These are phyloP conservation scores for Zoanthus gigantus DNA, from an alignment of 92 coral and sea anemone genomes.

Conservation along the genomic window DNA sequence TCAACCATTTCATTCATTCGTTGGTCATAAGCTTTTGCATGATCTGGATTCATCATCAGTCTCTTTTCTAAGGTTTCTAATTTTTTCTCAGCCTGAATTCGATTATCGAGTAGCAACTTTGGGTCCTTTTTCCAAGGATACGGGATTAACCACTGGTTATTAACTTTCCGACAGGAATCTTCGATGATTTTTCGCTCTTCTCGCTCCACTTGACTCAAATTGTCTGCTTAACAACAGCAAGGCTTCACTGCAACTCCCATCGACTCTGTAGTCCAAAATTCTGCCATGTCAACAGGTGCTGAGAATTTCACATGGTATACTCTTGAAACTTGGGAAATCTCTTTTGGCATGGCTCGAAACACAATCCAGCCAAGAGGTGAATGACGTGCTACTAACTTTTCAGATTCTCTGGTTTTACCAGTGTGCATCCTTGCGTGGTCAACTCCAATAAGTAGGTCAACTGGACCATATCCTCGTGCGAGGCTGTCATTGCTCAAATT, in stretches of 20 bases:
- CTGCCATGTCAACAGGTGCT: constrained; percentile 42
- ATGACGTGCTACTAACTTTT: constrained; percentile 55
- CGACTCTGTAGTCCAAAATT: constrained; percentile 44
- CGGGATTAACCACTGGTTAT: constrained; percentile 59
- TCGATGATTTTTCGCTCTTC: constrained; percentile 65
- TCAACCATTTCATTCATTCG: constrained; percentile 61
- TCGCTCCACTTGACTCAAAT: constrained; percentile 59
- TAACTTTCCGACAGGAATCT: constrained; percentile 54
- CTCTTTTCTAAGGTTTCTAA: constrained; percentile 63
- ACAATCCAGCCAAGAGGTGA: constrained; percentile 73
- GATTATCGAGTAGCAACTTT: constrained; percentile 53
- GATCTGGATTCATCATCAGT: constrained; percentile 53
- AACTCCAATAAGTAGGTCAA: constrained; percentile 73
- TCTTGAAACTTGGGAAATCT: not conserved
- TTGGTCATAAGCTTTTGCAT: constrained; percentile 56
- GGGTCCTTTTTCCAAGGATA: constrained; percentile 72
- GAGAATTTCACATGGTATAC: constrained; percentile 29
- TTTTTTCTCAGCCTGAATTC: constrained; percentile 57
- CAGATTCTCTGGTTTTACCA: constrained; percentile 65
- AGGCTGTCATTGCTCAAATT: constrained; percentile 40
- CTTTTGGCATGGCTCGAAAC: constrained; percentile 65
- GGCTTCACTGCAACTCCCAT: constrained; percentile 58
- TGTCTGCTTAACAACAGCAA: constrained; percentile 43
- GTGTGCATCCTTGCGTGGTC: constrained; percentile 77
- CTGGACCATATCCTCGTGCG: constrained; percentile 57